These are phyloP conservation scores for Anolis sagrei DNA, from an alignment of 2,113 vertebrate species.

Conservation along the genomic window DNA sequence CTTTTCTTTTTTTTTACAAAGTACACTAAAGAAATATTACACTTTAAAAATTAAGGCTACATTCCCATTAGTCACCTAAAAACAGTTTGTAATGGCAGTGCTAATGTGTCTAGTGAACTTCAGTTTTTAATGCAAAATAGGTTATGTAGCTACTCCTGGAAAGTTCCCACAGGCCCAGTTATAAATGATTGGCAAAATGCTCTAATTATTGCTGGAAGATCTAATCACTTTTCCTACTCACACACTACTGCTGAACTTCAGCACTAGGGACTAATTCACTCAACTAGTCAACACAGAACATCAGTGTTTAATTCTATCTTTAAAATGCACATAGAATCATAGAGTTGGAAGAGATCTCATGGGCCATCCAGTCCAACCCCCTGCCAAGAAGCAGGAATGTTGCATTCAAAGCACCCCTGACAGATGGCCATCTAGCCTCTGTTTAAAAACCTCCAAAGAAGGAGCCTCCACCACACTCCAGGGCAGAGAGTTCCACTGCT, in stretches of 20 bases:
- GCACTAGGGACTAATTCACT: neutral
- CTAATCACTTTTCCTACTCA: neutral
- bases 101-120: neutral
- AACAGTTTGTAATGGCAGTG: neutral
- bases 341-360: too few relatives aligned
- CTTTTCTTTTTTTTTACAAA: constrained; percentile 11
- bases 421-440: too few relatives aligned
- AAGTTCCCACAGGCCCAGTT: constrained; percentile 5
- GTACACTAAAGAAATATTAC: constrained; percentile 36
- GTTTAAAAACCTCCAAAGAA: too few relatives aligned
- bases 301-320: neutral
- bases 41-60: constrained; percentile 4
- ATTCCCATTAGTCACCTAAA: constrained; percentile 36
- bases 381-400: too few relatives aligned
- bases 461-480: too few relatives aligned
- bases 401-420: too few relatives aligned
- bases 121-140: constrained; percentile 3
- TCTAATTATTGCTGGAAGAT: constrained; percentile 2
- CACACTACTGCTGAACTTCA: neutral
- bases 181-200: constrained; percentile 4
- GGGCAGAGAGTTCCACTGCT: too few relatives aligned
- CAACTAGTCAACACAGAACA: neutral
- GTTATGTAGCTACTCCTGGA: neutral
- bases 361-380: too few relatives aligned
- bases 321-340: too few relatives aligned